Percentiles rank a stretch among this genome's conserved stretches.
These are phyloP conservation scores for Campoletis sonorensis DNA, from an alignment of 1,140 invertebrate species.

Conservation along the genomic window DNA sequence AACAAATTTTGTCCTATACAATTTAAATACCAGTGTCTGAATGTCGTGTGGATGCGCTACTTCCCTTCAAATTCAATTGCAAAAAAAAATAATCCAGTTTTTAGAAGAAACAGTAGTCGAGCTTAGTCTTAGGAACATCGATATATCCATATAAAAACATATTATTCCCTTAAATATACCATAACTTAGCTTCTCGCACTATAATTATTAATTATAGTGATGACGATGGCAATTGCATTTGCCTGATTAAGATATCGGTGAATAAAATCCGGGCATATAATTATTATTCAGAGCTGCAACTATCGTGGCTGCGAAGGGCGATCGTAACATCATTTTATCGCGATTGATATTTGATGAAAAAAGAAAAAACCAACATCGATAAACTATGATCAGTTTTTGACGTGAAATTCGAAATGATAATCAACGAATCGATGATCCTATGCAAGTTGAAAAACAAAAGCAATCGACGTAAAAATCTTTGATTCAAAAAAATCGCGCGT, in stretches of 20 bases:
- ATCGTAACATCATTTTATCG: conserved; percentile 3
- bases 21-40: conserved; percentile 67
- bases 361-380: background rate
- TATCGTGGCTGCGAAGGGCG: conserved; percentile 14
- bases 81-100: conserved; percentile 10
- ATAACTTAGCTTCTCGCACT: background rate
- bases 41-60: conserved; percentile 70
- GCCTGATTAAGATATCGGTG: conserved; percentile 2
- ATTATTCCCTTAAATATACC: background rate
- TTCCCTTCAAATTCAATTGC: conserved; percentile 58
- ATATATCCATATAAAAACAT: conserved; percentile 46
- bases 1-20: conserved; percentile 57
- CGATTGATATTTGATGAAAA: conserved; percentile 22
- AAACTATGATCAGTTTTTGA: background rate
- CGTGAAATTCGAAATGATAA: background rate
- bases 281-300: background rate
- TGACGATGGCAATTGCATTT: conserved; percentile 21
- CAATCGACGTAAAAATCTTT: background rate
- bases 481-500: background rate
- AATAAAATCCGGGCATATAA: background rate
- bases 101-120: background rate
- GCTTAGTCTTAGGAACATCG: conserved; percentile 30
- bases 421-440: background rate
- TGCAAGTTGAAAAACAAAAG: too few relatives aligned
- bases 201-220: conserved; percentile 24